Base-by-base conservation (phyloP, 2,888 invertebrate species). In the Seira musarum region DNA sequence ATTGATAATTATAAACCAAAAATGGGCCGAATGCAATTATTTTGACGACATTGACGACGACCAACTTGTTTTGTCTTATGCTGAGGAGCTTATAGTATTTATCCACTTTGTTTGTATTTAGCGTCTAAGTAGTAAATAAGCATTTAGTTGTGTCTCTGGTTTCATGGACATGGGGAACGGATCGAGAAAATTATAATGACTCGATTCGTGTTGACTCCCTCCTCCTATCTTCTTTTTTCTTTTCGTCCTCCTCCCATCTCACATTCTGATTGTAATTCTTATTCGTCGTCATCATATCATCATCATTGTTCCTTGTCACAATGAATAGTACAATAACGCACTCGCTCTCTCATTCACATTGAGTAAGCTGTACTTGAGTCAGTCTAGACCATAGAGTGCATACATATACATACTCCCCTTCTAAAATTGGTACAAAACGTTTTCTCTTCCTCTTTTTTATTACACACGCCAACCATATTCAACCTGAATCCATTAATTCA, bases 111-210 rank as follows among this genome's bases (percentile, higher is more conserved):
- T 40, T 68, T 61, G 61, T 57, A n/a, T n/a, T n/a, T n/a, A n/a
- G n/a, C 30, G 8, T 30, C 30, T 30, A 30, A 5, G 30, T 30
- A 30, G 30, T 30, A 30, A n/a, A 53, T 3, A 53, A 13, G 53
- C 53, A 53, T 15, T 53, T 53, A 8, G 53, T 53, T 17, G 3
- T 53, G n/a, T 53, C 17, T 79, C 40, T 73, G 8, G 35, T 79
- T 79, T 79, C 79, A 79, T 79, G 79, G 79, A 79, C 73, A 73
- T 73, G 30, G 30, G 30, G 30, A 30, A 30, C 8, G 30, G 67
- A 78, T 67, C 61, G 72, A 72, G 60, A 64, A 63, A 79, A 79
- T 78, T 57, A 73, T 79, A 73, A 79, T 73, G 73, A 73, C 68
- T 61, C 49, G 66, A 73, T 73, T 61, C 49, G 66, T 79, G 77